A percentile compares a stretch with the other conserved stretches of the same genome.
phyloP scores from a whole-genome alignment of 2,113 vertebrate genomes.

The Anguilla rostrata region DNA sequence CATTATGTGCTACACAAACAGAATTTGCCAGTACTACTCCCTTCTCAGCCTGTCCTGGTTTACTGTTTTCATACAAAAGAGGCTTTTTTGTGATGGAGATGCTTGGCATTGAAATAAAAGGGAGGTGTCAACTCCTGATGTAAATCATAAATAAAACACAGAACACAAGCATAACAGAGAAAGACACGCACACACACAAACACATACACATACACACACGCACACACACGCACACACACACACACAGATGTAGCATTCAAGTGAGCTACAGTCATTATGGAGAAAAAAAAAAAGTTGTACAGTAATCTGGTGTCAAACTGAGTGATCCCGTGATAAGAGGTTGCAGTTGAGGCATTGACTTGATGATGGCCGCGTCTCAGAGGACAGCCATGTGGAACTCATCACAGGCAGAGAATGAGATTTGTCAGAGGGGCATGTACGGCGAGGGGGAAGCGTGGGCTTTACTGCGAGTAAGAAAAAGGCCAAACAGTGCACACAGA shows the following conservation, averaged over 20 bases:
- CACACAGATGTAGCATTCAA: background rate
- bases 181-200: no score
- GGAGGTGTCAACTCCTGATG: background rate
- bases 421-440: slow-evolving; percentile 5
- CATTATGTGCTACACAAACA: background rate
- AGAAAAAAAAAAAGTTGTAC: background rate
- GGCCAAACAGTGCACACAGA: background rate
- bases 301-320: background rate
- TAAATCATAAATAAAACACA: background rate
- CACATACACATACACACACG: background rate
- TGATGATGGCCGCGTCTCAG: background rate
- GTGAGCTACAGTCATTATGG: background rate
- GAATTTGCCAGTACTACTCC: background rate
- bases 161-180: no score
- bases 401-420: slow-evolving; percentile 5
- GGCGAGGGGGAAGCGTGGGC: slow-evolving; percentile 14
- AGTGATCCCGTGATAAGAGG: background rate
- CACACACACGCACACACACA: slow-evolving; percentile 11
- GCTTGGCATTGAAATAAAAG: background rate
- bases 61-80: no score
- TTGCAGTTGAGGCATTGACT: background rate
- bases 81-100: no score
- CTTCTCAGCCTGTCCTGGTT: no score
- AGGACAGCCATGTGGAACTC: slow-evolving; percentile 16
- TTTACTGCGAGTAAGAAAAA: slow-evolving; percentile 8